A percentile compares a stretch with the other conserved stretches of the same genome.
phyloP scores from a whole-genome alignment of 2,797 vertebrate species.

The Buceros bicornis region DNA sequence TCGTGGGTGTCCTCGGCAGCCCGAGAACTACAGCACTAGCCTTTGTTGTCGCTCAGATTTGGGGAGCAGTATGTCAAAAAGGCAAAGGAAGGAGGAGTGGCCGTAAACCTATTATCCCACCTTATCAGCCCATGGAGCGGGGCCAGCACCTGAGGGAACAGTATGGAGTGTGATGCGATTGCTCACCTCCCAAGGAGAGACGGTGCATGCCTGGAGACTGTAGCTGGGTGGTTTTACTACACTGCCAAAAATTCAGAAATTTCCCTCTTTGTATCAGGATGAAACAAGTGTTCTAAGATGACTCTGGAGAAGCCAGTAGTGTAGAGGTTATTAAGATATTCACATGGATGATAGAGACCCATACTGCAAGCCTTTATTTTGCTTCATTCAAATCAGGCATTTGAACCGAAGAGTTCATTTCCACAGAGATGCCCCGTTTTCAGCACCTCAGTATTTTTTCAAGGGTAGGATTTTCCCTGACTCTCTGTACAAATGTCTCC shows the following conservation, averaged over 20 bases:
- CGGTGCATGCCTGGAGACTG: slow-evolving; percentile 45
- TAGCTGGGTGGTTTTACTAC: slow-evolving; percentile 68
- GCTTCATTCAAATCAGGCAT: background rate
- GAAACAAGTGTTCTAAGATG: slow-evolving; percentile 37
- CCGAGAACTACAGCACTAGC: background rate
- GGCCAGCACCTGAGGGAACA: slow-evolving; percentile 69
- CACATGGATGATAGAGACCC: background rate
- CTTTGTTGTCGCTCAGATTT: slow-evolving; percentile 58
- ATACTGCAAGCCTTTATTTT: background rate
- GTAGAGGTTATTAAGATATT: background rate
- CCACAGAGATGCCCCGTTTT: background rate
- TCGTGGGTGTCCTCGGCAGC: slow-evolving; percentile 59
- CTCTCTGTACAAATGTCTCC: background rate
- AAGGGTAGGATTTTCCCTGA: background rate
- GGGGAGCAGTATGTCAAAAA: slow-evolving; percentile 63
- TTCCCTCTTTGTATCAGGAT: slow-evolving; percentile 28
- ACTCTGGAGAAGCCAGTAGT: background rate
- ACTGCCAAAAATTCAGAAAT: slow-evolving; percentile 60
- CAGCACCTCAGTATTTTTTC: background rate
- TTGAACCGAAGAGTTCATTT: background rate
- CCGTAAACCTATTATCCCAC: slow-evolving; percentile 45
- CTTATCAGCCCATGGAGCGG: slow-evolving; percentile 44
- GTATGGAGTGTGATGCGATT: background rate
- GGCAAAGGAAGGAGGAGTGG: slow-evolving; percentile 48
- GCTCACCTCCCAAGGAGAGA: slow-evolving; percentile 70